phyloP scores from a whole-genome alignment of 2,113 vertebrate species.

The cattle (Bos taurus) region ARS-UCD2.0 NC_037350.1:3121001-3121500 shows the following conservation, averaged over 20 bases:
- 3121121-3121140: background rate
- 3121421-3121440: background rate
- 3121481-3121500: background rate
- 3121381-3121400: background rate
- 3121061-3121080: background rate
- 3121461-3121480: background rate
- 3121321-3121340: background rate
- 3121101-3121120: background rate
- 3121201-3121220: background rate
- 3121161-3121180: background rate
- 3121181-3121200: background rate
- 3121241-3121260: background rate
- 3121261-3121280: background rate
- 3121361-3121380: background rate
- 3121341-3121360: background rate
- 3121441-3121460: background rate
- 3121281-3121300: background rate
- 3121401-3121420: background rate
- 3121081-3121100: background rate
- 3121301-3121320: background rate
- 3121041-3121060: background rate
- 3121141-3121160: background rate
- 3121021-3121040: background rate
- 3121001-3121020: background rate
- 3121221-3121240: background rate